Percentiles rank a stretch among this genome's conserved stretches.
Conservation (phyloP, 2,888 invertebrate species). For the Odiellus spinosus region DNA sequence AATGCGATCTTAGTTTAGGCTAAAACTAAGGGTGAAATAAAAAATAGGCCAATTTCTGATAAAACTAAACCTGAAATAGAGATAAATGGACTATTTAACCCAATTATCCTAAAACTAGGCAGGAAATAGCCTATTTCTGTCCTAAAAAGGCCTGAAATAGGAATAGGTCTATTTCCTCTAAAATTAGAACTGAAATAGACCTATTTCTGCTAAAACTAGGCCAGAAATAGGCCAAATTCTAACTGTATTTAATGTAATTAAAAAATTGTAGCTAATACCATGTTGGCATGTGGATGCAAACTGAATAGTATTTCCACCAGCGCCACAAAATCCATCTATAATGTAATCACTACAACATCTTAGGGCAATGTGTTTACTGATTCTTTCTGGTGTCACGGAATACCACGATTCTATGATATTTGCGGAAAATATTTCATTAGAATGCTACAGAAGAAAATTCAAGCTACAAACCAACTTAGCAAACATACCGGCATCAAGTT, state of each 20-base stretch:
- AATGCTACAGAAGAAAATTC: background rate
- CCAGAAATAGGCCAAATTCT: constrained; percentile 4
- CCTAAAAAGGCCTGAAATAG: too few species aligned
- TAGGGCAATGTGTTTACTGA: constrained; percentile 76
- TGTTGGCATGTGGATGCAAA: constrained; percentile 70
- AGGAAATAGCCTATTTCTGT: too few species aligned
- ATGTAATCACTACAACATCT: constrained; percentile 63
- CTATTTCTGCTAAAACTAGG: too few species aligned
- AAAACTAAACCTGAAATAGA: too few species aligned
- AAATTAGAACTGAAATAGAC: too few species aligned
- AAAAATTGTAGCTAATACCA: constrained; percentile 37
- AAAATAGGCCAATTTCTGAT: too few species aligned
- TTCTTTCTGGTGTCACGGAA: constrained; percentile 91
- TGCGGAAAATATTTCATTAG: background rate
- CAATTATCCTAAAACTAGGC: too few species aligned
- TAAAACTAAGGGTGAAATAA: too few species aligned
- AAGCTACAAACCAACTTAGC: constrained; percentile 13
- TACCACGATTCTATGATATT: constrained; percentile 76
- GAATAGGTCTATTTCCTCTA: too few species aligned
- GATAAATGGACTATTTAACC: too few species aligned
- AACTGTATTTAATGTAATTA: too few species aligned
- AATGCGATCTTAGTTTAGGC: too few species aligned
- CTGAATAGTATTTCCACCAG: constrained; percentile 94
- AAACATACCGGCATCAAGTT: constrained; percentile 64
- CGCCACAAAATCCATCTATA: constrained; percentile 94